phyloP scores from a whole-genome alignment of 2,888 invertebrate species.

The Conus canariensis region DNA sequence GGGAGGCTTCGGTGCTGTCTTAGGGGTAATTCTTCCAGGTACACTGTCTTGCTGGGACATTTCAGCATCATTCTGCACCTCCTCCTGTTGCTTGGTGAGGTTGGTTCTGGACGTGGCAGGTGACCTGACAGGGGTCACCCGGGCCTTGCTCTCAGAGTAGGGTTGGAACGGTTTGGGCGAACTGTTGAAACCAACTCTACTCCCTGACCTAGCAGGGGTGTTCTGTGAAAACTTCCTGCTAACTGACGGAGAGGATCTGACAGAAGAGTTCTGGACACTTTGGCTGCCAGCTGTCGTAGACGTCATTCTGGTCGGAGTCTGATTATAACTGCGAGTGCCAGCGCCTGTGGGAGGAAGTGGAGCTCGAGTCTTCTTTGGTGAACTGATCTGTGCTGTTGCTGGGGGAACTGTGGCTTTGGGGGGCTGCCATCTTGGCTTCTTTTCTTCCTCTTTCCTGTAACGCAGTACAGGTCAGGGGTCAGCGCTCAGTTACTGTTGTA shows the following conservation, averaged over 20 bases:
- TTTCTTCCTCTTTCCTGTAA: conserved; percentile 68
- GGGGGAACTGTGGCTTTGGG: conserved; percentile 52
- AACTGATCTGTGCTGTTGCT: conserved; percentile 32
- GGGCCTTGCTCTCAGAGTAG: conserved; percentile 6
- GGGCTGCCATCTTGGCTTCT: conserved; percentile 73
- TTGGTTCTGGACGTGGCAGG: conserved; percentile 35
- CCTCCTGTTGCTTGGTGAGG: not conserved
- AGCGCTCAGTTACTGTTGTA: too few species aligned
- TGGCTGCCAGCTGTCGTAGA: conserved; percentile 44
- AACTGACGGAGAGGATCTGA: conserved; percentile 43
- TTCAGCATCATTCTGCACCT: not conserved
- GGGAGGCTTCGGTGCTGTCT: conserved; percentile 56
- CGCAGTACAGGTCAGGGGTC: not conserved
- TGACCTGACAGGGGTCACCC: conserved; percentile 36
- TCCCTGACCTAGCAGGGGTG: conserved; percentile 20
- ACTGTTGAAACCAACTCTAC: conserved; percentile 51
- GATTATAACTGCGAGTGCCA: conserved; percentile 13
- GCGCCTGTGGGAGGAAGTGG: conserved; percentile 52
- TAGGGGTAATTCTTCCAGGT: conserved; percentile 50
- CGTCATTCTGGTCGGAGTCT: conserved; percentile 7
- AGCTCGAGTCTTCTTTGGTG: conserved; percentile 53
- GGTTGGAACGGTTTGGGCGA: conserved; percentile 50
- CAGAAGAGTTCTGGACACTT: not conserved
- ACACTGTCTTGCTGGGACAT: conserved; percentile 36
- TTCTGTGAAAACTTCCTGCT: conserved; percentile 30